Evolutionary conservation across 2,113 vertebrate genomes (phyloP).

Genomic region (Irena cyanogastra): DNA sequence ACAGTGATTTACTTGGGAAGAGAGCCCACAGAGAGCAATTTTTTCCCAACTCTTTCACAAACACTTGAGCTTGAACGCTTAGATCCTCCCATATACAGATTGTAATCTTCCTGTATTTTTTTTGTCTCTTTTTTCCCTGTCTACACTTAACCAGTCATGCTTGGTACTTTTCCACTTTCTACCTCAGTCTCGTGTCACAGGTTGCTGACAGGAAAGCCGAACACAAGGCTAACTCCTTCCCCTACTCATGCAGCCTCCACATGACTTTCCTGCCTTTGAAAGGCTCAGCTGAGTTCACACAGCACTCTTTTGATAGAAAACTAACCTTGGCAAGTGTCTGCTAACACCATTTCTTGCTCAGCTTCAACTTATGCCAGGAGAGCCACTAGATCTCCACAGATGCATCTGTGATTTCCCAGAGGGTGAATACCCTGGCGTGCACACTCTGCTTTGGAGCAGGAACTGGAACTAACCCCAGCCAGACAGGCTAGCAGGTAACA

Average conservation of each 20-base stretch:
- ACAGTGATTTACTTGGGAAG: neutral
- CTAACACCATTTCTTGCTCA: neutral
- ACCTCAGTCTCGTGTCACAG: neutral
- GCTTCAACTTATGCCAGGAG: neutral
- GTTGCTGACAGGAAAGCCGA: neutral
- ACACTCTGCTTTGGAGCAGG: neutral
- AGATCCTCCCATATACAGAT: neutral
- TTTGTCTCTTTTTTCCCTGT: neutral
- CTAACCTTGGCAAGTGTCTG: neutral
- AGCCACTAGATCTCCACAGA: neutral
- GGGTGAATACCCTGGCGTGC: accelerated
- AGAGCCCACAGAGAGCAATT: neutral
- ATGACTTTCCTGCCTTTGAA: neutral
- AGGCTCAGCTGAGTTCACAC: neutral
- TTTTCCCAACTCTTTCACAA: neutral
- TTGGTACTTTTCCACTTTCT: neutral
- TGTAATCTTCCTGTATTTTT: neutral
- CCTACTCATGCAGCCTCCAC: neutral
- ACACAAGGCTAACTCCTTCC: neutral
- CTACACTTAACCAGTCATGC: neutral
- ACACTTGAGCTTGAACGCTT: neutral
- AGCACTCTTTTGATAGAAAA: neutral
- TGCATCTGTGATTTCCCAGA: neutral
- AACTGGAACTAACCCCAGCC: neutral
- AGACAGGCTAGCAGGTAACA: neutral